A percentile compares a stretch with the other conserved stretches of the same genome.
phyloP scores from a whole-genome alignment of 2,797 vertebrate species.

The Delichon dasypus region DNA sequence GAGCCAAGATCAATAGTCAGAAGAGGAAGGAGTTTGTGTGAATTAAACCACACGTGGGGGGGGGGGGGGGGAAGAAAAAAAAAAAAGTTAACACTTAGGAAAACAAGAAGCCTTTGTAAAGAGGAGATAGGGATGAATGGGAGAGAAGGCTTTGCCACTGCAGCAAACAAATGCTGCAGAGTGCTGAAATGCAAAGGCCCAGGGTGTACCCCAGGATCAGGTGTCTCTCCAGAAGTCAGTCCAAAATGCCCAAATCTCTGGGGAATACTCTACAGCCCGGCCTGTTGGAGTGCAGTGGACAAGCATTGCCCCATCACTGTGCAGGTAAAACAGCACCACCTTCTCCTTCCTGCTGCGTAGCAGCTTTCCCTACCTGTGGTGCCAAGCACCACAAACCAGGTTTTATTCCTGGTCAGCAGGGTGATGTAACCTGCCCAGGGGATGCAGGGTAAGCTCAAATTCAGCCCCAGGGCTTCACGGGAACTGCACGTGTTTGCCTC shows the following conservation, averaged over 20 bases:
- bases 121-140: background rate
- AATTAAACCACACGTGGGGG: background rate
- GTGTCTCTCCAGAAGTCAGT: background rate
- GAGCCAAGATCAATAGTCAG: constrained; percentile 44
- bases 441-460: background rate
- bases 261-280: background rate
- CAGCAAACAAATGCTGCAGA: background rate
- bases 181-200: background rate
- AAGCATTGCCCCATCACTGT: background rate
- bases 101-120: constrained; percentile 43
- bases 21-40: constrained; percentile 15
- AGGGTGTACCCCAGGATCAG: background rate
- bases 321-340: background rate
- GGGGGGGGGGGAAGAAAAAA: background rate
- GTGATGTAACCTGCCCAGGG: background rate
- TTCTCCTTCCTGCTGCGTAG: background rate
- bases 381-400: background rate
- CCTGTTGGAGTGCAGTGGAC: background rate
- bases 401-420: background rate
- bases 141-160: background rate
- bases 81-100: background rate
- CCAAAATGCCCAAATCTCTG: background rate
- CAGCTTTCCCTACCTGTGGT: rapidly evolving
- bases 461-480: background rate
- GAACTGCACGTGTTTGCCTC: background rate